Conservation (phyloP, 1,140 invertebrate genomes). For the Varroa destructor region DNA sequence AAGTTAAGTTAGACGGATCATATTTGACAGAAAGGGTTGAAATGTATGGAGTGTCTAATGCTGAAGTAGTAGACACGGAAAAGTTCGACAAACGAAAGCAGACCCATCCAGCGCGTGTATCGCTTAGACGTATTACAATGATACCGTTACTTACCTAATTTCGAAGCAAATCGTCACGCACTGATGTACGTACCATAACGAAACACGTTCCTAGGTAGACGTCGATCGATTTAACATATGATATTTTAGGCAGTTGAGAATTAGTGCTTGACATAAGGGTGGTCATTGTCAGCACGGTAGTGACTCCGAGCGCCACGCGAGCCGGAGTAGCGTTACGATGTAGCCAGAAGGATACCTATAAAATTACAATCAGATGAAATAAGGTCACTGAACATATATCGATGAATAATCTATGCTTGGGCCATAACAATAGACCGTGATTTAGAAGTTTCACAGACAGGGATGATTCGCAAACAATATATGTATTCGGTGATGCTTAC, state of each 20-base stretch:
- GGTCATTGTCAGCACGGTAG: slow-evolving; percentile 43
- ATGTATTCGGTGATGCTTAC: slow-evolving; percentile 34
- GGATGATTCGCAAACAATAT: not conserved
- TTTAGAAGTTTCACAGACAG: not conserved
- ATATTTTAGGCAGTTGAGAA: slow-evolving; percentile 43
- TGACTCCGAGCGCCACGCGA: slow-evolving; percentile 42
- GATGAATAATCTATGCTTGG: too few relatives aligned
- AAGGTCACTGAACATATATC: not conserved
- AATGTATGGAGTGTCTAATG: too few relatives aligned
- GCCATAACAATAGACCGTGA: not conserved
- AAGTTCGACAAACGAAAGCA: too few relatives aligned
- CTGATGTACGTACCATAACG: slow-evolving; percentile 36
- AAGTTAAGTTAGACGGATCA: too few relatives aligned
- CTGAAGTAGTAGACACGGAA: too few relatives aligned
- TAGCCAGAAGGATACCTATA: slow-evolving; percentile 35
- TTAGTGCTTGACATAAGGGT: slow-evolving; percentile 47
- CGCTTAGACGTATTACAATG: too few relatives aligned
- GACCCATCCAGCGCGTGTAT: too few relatives aligned
- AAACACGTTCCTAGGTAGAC: slow-evolving; percentile 42
- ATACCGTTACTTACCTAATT: too few relatives aligned
- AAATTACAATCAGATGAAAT: not conserved
- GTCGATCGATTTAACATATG: slow-evolving; percentile 44
- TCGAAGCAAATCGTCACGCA: too few relatives aligned
- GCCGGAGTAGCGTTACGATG: slow-evolving; percentile 41
- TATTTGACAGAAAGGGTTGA: too few relatives aligned